These are phyloP conservation scores for Eristalis pertinax DNA, from an alignment of 2,888 invertebrate species.

Conservation along the genomic window DNA sequence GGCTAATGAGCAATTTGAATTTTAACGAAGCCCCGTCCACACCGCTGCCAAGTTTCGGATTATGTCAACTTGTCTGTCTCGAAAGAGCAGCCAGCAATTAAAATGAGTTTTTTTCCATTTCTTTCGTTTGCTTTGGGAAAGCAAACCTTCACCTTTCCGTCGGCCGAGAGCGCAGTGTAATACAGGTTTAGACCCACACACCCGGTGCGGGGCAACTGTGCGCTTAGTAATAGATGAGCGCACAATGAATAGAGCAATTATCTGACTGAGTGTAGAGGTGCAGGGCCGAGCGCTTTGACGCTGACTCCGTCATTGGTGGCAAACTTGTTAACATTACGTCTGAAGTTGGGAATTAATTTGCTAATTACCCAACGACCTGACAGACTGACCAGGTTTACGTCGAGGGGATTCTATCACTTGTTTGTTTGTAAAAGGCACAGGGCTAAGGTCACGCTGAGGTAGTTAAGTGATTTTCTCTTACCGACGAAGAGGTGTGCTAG, in stretches of 20 bases:
- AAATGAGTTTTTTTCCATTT: neutral
- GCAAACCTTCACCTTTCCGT: neutral
- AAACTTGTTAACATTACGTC: neutral
- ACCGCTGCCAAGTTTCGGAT: neutral
- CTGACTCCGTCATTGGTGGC: neutral
- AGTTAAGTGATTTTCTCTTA: neutral
- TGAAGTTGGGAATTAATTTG: neutral
- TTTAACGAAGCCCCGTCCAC: constrained; percentile 1
- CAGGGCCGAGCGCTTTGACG: neutral
- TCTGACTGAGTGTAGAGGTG: neutral
- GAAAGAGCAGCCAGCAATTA: neutral
- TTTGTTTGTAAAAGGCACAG: neutral
- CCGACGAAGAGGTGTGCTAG: no score
- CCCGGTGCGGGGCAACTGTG: neutral
- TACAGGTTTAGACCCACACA: neutral
- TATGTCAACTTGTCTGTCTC: neutral
- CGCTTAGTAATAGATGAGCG: neutral
- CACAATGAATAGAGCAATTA: neutral
- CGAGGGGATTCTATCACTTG: neutral
- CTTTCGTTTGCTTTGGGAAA: neutral
- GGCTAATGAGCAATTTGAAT: constrained; percentile 37
- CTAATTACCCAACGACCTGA: neutral
- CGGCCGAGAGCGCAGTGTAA: neutral
- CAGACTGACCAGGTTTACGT: neutral
- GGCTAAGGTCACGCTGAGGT: neutral